Conservation (phyloP, 1,140 invertebrate genomes). For the Apis laboriosa region DNA sequence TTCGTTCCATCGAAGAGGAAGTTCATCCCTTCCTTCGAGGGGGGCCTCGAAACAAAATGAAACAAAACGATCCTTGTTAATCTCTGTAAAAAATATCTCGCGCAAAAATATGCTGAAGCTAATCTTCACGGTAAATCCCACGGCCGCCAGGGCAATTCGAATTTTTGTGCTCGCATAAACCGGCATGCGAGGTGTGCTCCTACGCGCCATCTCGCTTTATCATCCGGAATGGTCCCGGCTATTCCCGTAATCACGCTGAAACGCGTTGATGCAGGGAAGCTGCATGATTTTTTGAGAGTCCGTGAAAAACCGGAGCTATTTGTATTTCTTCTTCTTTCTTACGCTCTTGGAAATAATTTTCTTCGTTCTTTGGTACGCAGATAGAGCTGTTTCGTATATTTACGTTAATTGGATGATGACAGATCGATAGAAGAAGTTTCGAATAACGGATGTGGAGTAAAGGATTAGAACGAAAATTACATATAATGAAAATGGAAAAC, state of each 20-base stretch:
- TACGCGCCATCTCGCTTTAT: conserved; percentile 17
- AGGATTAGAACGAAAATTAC: too few relatives aligned
- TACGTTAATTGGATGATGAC: too few relatives aligned
- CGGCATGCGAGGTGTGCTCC: too few relatives aligned
- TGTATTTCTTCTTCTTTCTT: neutral
- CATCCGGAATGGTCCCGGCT: conserved; percentile 9
- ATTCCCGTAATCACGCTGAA: conserved; percentile 23
- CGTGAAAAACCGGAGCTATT: neutral
- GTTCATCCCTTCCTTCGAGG: conserved; percentile 1
- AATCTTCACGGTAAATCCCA: conserved; percentile 24
- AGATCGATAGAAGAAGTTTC: too few relatives aligned
- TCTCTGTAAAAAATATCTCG: conserved; percentile 21
- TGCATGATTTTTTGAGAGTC: conserved; percentile 10
- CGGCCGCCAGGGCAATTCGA: conserved; percentile 8
- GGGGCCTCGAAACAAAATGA: neutral
- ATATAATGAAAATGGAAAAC: too few relatives aligned
- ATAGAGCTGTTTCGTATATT: too few relatives aligned
- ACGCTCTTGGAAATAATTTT: neutral
- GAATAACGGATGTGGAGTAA: too few relatives aligned
- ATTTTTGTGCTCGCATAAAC: conserved; percentile 4
- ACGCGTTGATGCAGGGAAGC: conserved; percentile 6
- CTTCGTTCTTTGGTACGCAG: neutral
- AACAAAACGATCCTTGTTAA: neutral
- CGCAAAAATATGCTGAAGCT: conserved; percentile 15
- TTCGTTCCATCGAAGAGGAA: neutral